phyloP scores from a whole-genome alignment of 92 coral and sea anemone genomes.

The Paragorgia papillata region DNA sequence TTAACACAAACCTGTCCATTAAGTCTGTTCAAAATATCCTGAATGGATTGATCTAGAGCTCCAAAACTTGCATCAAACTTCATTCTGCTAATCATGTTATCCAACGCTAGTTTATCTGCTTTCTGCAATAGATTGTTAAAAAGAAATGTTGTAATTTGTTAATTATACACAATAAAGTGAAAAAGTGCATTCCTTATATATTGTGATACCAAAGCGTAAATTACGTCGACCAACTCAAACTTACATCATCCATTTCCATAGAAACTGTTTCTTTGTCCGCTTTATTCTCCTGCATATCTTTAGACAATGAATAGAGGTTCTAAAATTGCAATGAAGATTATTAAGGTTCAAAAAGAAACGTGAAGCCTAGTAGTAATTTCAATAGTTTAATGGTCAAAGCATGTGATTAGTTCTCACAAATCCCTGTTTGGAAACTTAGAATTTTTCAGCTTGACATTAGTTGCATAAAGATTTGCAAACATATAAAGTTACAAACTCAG shows the following conservation, averaged over 20 bases:
- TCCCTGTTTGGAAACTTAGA: no score
- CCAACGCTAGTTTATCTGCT: constrained; percentile 93
- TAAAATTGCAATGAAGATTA: constrained; percentile 3
- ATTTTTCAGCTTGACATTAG: no score
- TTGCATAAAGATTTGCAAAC: no score
- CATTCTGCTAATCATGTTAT: constrained; percentile 81
- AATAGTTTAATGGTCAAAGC: no score
- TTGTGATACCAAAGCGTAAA: no score
- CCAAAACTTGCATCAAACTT: constrained; percentile 94
- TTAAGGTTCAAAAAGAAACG: neutral
- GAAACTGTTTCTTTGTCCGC: constrained; percentile 97
- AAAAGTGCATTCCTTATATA: neutral
- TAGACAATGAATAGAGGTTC: constrained; percentile 78
- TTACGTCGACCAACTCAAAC: constrained; percentile 38
- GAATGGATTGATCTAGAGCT: constrained; percentile 81
- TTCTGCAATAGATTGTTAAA: constrained; percentile 61
- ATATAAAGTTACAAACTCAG: no score
- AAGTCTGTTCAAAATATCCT: constrained; percentile 76
- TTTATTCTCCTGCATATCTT: constrained; percentile 79
- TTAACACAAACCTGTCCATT: constrained; percentile 88
- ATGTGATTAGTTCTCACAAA: no score
- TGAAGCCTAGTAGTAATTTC: no score
- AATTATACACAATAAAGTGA: no score
- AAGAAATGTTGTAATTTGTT: neutral
- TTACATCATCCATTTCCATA: constrained; percentile 94